Base-by-base conservation (phyloP, 1,140 invertebrate species). In the Zaprionus kolodkinae region DNA sequence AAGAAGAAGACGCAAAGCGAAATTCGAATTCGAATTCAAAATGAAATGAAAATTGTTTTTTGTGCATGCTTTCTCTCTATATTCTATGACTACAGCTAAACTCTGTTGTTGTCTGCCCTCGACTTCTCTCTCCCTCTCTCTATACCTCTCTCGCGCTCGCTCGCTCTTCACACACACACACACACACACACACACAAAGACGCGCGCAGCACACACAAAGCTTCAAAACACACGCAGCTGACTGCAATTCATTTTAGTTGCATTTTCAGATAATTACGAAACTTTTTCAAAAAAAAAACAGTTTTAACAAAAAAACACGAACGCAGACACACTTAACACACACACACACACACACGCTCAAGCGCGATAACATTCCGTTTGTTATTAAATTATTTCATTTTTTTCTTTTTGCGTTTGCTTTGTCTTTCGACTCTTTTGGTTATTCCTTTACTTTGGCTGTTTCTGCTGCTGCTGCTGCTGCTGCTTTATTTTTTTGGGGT, bases 251-350 rank as follows among this genome's bases (percentile, higher is more conserved):
- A 57, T 63, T 70, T 70, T 33, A 69, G 50, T 74, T 75, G 61
- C 68, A 71, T 65, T 75, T 71, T 61, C 62, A 72, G 43, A 61
- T 72, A 76, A 76, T 76, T 76, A 76, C 73, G 73, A 76, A 76
- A 76, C 73, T 76, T 66, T 65, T 70, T 52, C 21, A 21, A 21
- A 21, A 21, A 21, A 5, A 76, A 76, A 72, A 72, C 56, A 76
- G 60, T 72, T 76, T 66, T 30, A 65, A 76, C 38, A 66, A 65
- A 43, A 61, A 1, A 65, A 72, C 64, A 66, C 68, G 15, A 55
- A 68, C 30, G 7, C 40, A 50, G 45, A 50, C 45, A 50, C 45
- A 50, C 45, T 17, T 50, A 50, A 50, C 15, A 68, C 40, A 36
- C 38, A 43, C 17, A 50, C 15, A 68, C 40, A 36, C 38, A 43